Base-by-base conservation (phyloP, 2,888 invertebrate genomes). In the Danaus chrysippus region DNA sequence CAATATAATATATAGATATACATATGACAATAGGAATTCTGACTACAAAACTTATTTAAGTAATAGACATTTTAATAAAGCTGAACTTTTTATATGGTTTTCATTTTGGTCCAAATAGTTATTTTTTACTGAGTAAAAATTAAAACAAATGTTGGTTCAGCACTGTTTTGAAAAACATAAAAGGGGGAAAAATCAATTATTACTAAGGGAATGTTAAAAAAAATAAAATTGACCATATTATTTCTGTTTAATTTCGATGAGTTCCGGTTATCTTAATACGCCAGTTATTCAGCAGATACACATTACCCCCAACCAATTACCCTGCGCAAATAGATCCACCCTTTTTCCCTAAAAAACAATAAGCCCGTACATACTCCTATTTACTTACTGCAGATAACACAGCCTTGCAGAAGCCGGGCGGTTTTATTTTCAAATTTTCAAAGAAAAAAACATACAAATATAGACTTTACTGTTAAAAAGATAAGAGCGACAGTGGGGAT, bases 351-450 rank as follows among this genome's bases (percentile, higher is more conserved):
- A 65, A 70, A 71, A 72, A 73, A 72, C 66, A 70, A 70, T 66
- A 72, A 68, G 68, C 70, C 73, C 71, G 75, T 74, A 78, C 74
- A 78, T 71, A 76, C 71, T 72, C 72, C 70, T 79, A 81, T 81
- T 79, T 83, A 83, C 82, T 77, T 82, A 77, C 72, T 74, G 72
- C 73, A 77, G 76, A 80, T 79, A 82, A 77, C 79, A 72, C 76
- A 80, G 79, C 76, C 84, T 84, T 82, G 71, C 78, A 77, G 76
- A 72, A 80, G 73, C 70, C 68, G 60, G 70, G 71, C 64, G 62
- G 60, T 68, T 68, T 66, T 68, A 62, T 71, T 34, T 66, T 68
- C 68, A 68, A 66, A 64, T 69, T 59, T n/a, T 63, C 59, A 57
- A 71, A 67, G 59, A 56, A 43, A 56, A 65, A 58, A 54, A 0